A percentile compares a stretch with the other conserved stretches of the same genome.
phyloP scores from a whole-genome alignment of 2,113 vertebrate species.

The Hypanus sabinus region DNA sequence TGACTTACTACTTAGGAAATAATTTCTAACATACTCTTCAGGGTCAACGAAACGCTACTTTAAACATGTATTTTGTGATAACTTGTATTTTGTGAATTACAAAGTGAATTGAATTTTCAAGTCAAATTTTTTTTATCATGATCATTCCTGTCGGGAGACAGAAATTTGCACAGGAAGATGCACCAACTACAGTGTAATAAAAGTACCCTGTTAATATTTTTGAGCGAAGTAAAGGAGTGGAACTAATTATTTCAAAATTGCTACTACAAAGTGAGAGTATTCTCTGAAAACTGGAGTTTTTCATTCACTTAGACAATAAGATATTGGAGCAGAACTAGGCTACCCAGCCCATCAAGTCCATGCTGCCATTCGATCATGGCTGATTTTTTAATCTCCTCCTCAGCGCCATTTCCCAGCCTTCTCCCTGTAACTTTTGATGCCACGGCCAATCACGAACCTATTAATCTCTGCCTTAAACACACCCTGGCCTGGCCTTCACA shows the following conservation, averaged over 20 bases:
- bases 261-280: background rate
- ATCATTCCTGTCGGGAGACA: background rate
- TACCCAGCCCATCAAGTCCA: no score
- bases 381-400: no score
- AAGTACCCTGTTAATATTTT: background rate
- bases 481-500: no score
- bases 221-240: background rate
- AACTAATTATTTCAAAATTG: background rate
- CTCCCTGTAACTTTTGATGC: no score
- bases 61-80: background rate
- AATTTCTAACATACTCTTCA: background rate
- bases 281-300: background rate
- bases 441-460: no score
- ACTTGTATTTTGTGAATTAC: background rate
- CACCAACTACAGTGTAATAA: background rate
- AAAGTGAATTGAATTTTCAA: conserved; percentile 20
- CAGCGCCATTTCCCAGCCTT: no score
- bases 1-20: background rate
- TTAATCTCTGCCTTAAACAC: no score
- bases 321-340: no score
- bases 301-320: background rate
- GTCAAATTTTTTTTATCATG: background rate
- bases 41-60: background rate
- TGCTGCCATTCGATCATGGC: no score
- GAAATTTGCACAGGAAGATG: background rate